A percentile compares a stretch with the other conserved stretches of the same genome.
phyloP scores from a whole-genome alignment of 1,140 invertebrate species.

The Sweltsa coloradensis region DNA sequence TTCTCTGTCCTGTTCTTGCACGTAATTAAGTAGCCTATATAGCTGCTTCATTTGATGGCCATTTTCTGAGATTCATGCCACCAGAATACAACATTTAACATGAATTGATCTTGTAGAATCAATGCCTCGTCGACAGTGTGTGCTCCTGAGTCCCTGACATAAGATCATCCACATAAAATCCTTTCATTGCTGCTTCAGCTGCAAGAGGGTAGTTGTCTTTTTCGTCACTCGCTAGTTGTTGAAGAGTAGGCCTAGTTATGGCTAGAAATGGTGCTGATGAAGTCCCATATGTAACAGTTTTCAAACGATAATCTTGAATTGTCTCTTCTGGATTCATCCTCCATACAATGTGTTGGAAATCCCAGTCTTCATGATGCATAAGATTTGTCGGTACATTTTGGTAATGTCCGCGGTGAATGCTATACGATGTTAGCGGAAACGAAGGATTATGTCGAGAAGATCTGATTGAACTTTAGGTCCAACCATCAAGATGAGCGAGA shows the following conservation, averaged over 20 bases:
- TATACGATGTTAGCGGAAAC: slow-evolving; percentile 26
- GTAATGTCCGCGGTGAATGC: slow-evolving; percentile 30
- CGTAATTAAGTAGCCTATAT: background rate
- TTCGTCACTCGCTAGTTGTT: slow-evolving; percentile 15
- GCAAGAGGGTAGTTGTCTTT: slow-evolving; percentile 17
- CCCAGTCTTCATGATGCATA: slow-evolving; percentile 22
- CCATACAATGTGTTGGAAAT: slow-evolving; percentile 32
- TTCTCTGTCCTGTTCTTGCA: slow-evolving; percentile 30
- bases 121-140: slow-evolving; percentile 8
- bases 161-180: slow-evolving; percentile 35
- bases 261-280: slow-evolving; percentile 12
- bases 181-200: slow-evolving; percentile 19
- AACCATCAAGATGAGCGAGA: slow-evolving; percentile 25
- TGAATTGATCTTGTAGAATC: background rate
- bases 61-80: slow-evolving; percentile 1
- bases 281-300: slow-evolving; percentile 21
- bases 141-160: slow-evolving; percentile 25
- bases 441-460: slow-evolving; percentile 27
- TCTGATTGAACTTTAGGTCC: slow-evolving; percentile 31
- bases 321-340: slow-evolving; percentile 17
- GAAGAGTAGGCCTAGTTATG: slow-evolving; percentile 5
- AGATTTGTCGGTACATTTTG: slow-evolving; percentile 31
- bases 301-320: slow-evolving; percentile 19
- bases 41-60: slow-evolving; percentile 2
- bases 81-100: slow-evolving; percentile 4